Evolutionary conservation across 2,797 vertebrate species (phyloP).

Genomic region (Microctenopoma lineatum): DNA sequence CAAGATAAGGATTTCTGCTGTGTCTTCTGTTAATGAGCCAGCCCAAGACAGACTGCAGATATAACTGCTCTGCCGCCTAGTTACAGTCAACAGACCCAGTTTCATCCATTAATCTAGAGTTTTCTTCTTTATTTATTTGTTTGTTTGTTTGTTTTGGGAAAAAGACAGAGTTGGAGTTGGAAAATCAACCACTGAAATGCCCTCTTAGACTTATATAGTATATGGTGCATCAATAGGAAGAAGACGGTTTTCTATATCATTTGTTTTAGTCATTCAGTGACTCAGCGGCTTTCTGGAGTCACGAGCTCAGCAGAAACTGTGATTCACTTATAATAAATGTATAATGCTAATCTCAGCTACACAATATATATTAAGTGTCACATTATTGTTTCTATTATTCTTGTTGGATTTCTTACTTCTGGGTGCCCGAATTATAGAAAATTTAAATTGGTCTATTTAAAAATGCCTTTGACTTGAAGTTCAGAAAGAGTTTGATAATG

Average conservation of each 20-base stretch:
- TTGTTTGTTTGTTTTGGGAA: neutral
- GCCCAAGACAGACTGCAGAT: slow-evolving; percentile 47
- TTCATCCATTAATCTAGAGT: slow-evolving; percentile 28
- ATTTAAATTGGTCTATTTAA: neutral
- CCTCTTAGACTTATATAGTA: neutral
- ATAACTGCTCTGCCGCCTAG: slow-evolving; percentile 38
- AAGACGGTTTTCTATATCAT: neutral
- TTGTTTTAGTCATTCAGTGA: neutral
- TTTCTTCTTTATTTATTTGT: slow-evolving; percentile 3
- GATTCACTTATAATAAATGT: neutral
- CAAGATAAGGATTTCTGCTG: slow-evolving; percentile 61
- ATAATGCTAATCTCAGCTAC: neutral
- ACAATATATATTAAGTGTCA: neutral
- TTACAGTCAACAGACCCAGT: slow-evolving; percentile 45
- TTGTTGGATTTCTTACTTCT: neutral
- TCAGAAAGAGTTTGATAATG: slow-evolving; percentile 20
- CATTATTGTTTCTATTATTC: neutral
- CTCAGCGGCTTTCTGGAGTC: slow-evolving; percentile 2
- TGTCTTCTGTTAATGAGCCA: slow-evolving; percentile 67
- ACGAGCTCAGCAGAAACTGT: neutral
- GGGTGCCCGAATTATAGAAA: neutral
- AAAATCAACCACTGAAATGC: slow-evolving; percentile 21
- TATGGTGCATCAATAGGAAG: neutral
- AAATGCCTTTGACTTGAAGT: neutral
- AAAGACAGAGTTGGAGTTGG: neutral